Evolutionary conservation across 2,113 vertebrate species (phyloP), one percentile per base, ranked within the genome.

Genomic region (Catharus minimus): DNA sequence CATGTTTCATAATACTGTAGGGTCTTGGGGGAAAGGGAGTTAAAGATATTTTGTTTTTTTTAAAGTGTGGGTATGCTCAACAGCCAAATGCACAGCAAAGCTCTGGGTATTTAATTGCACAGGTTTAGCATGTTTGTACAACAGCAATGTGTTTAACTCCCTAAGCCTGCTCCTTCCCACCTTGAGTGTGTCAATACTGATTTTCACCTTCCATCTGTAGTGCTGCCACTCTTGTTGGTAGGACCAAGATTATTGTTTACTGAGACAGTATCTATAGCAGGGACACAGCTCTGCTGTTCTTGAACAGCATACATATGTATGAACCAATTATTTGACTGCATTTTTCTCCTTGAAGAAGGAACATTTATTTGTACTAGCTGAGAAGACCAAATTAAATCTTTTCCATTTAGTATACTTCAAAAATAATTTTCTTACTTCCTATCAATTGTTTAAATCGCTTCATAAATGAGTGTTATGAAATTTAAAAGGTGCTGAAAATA

Each of bases 41-140:
- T 44, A 19, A 41, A n/a, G 5, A 4, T 3, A 30, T 23, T 75
- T 16, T 7, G 1, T 2, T 6, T 0, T 5, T 52, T 53, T 74
- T 64, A 27, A 2, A 13, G 7, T 17, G 39, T 64, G 6, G 2
- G 2, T 21, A 10, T 32, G 11, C 26, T 22, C 38, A 68, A 10
- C 30, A 82, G 5, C 12, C 64, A 47, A 3, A 2, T 23, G 23
- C 15, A 36, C 3, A 30, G 16, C n/a, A 79, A 52, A 88, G 11
- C 1, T 0, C 17, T 69, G 32, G 26, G 38, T 56, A 18, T 65
- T 88, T 75, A 49, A 14, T 18, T 50, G 26, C 26, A 28, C 7
- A 4, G 26, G 19, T 90, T 83, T 52, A 72, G 22, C 15, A n/a
- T 21, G 47, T 76, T 57, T 53, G 14, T 44, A 26, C 22, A 27